These are phyloP conservation scores for Tangara arthus DNA, from an alignment of 2,797 vertebrate genomes.

Conservation along the genomic window DNA sequence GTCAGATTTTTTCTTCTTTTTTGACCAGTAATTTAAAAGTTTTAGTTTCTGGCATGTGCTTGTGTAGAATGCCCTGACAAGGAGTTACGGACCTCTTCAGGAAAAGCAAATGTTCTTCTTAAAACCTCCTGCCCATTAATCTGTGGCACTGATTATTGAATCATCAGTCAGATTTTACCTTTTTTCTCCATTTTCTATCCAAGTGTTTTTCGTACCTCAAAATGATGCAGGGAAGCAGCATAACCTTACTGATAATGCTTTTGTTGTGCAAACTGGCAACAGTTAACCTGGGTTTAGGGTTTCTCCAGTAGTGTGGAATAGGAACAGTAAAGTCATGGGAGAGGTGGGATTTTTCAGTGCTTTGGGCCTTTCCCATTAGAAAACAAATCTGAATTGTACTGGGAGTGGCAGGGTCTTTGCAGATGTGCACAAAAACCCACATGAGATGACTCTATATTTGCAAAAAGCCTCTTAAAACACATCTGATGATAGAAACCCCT, in stretches of 20 bases:
- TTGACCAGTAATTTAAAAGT: neutral
- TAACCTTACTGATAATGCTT: neutral
- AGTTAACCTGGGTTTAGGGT: neutral
- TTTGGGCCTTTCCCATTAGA: neutral
- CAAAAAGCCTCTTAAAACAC: neutral
- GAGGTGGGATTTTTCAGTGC: neutral
- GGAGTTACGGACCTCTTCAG: neutral
- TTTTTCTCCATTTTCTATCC: neutral
- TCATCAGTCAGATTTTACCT: neutral
- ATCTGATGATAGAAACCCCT: neutral
- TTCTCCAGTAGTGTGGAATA: neutral
- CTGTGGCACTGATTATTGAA: too few relatives aligned
- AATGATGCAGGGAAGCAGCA: neutral
- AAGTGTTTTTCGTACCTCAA: neutral
- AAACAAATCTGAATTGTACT: neutral
- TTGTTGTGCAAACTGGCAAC: neutral
- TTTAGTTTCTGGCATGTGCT: fast-evolving
- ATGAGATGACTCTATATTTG: fast-evolving
- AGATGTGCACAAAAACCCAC: fast-evolving
- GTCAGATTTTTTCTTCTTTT: neutral
- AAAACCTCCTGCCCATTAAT: neutral
- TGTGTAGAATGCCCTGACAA: neutral
- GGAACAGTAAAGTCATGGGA: neutral
- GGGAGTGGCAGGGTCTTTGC: neutral
- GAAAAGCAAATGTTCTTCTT: neutral